These are phyloP conservation scores for Dissostichus mawsoni DNA, from an alignment of 2,113 vertebrate species.

Conservation along the genomic window DNA sequence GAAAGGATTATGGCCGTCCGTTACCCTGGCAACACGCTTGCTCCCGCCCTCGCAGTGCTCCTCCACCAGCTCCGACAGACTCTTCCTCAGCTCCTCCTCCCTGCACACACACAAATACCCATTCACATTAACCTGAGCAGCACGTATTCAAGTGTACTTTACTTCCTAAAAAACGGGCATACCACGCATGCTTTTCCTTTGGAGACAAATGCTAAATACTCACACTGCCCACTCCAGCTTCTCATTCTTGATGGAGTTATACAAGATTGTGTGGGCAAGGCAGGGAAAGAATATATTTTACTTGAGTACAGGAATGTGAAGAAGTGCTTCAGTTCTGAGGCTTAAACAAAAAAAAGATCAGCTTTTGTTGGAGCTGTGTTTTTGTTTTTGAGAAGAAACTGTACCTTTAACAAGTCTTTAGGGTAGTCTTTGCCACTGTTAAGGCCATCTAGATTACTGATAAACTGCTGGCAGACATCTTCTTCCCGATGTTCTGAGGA, in stretches of 20 bases:
- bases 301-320: background rate
- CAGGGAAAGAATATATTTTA: background rate
- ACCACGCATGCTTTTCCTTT: constrained; percentile 37
- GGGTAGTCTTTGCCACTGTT: constrained; percentile 95
- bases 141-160: constrained; percentile 29
- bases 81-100: constrained; percentile 96
- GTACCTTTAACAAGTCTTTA: constrained; percentile 97
- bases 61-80: constrained; percentile 96
- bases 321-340: background rate
- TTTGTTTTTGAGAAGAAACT: background rate
- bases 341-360: background rate
- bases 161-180: constrained; percentile 23
- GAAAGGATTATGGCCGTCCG: constrained; percentile 96
- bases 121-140: constrained; percentile 50
- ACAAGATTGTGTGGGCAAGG: constrained; percentile 86
- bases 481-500: constrained; percentile 96
- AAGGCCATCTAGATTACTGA: constrained; percentile 94
- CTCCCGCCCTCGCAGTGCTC: constrained; percentile 92
- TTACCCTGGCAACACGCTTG: constrained; percentile 93
- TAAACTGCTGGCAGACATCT: constrained; percentile 98
- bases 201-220: constrained; percentile 79
- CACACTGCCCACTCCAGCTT: constrained; percentile 99
- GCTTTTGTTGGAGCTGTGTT: background rate
- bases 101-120: constrained; percentile 78
- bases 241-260: constrained; percentile 99